Percentiles rank a stretch among this genome's conserved stretches.
Conservation (phyloP, 2,113 vertebrate species). For the Scomber japonicus region DNA sequence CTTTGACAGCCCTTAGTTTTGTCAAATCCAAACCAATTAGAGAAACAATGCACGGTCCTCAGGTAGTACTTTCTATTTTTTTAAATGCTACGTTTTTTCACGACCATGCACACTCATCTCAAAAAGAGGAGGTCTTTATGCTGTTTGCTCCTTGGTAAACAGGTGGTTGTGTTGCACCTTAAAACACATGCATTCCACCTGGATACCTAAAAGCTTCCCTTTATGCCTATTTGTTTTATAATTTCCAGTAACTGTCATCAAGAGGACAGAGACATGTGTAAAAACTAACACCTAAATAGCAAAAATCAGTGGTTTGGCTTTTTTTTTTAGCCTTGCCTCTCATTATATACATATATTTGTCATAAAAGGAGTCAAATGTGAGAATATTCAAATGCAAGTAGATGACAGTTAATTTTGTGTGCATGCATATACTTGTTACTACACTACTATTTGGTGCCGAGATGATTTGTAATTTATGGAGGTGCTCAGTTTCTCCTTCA, state of each 20-base stretch:
- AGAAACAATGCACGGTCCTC: constrained; percentile 6
- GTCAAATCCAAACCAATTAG: constrained; percentile 17
- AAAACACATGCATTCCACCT: constrained; percentile 26
- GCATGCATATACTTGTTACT: constrained; percentile 34
- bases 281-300: background rate
- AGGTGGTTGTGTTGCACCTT: background rate
- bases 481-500: constrained; percentile 40
- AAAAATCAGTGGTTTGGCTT: constrained; percentile 3
- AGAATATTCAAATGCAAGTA: constrained; percentile 5
- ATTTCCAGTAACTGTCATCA: background rate
- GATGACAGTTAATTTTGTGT: constrained; percentile 31
- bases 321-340: constrained; percentile 4
- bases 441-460: constrained; percentile 22
- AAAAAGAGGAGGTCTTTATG: constrained; percentile 9
- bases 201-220: background rate
- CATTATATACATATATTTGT: background rate
- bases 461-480: constrained; percentile 44
- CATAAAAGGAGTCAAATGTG: background rate
- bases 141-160: constrained; percentile 22
- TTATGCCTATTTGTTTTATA: background rate
- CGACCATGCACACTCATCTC: constrained; percentile 10
- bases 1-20: constrained; percentile 33
- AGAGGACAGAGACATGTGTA: background rate
- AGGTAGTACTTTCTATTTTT: background rate
- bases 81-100: constrained; percentile 18